These are phyloP conservation scores for Pangasius macronema DNA, from an alignment of 2,797 vertebrate genomes.

Conservation along the genomic window DNA sequence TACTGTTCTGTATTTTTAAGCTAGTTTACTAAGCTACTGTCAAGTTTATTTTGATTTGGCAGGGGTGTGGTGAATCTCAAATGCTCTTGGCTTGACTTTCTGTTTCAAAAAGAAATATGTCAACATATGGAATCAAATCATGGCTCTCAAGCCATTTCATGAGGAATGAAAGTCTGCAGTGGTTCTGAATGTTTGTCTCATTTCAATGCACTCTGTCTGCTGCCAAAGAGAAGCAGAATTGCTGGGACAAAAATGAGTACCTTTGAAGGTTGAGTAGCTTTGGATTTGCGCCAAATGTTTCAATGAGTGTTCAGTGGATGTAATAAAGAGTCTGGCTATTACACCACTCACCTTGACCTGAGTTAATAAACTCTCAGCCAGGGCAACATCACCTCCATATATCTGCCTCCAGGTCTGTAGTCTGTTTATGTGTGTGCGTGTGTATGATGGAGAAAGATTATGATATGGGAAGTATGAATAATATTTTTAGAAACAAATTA, in stretches of 20 bases:
- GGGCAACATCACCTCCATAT: conserved; percentile 22
- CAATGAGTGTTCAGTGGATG: conserved; percentile 24
- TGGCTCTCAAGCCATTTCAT: background rate
- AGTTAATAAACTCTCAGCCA: conserved; percentile 35
- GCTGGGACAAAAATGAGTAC: background rate
- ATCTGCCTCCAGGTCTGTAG: conserved; percentile 15
- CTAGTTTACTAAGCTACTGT: background rate
- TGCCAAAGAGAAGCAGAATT: conserved; percentile 13
- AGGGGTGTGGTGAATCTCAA: background rate
- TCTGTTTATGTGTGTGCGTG: background rate
- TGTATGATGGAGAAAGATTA: conserved; percentile 15
- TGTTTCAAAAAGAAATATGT: background rate
- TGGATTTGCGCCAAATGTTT: conserved; percentile 31
- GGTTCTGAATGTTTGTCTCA: background rate
- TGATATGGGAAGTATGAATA: too few relatives aligned
- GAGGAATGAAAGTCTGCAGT: background rate
- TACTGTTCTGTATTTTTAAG: background rate
- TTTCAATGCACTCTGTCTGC: background rate
- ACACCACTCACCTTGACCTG: conserved; percentile 48
- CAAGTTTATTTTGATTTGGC: background rate
- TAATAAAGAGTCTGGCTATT: conserved; percentile 29
- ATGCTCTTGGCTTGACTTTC: background rate
- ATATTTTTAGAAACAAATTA: background rate
- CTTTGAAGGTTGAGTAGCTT: conserved; percentile 27
- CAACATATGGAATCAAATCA: background rate